Conservation (phyloP, 2,888 invertebrate species). For the Eugnorisma glareosa region DNA sequence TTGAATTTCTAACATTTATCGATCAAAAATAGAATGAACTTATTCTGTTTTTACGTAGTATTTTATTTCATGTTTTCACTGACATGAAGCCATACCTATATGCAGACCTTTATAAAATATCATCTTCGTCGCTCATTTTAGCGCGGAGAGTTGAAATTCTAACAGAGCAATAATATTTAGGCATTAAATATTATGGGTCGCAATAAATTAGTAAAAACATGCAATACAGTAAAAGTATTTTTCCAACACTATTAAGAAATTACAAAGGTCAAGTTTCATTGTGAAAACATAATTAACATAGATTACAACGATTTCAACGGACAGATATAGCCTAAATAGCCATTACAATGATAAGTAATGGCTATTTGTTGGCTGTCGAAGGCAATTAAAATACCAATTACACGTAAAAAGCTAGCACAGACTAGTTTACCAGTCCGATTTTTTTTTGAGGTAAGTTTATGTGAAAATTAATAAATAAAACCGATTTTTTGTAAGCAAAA, state of each 20-base stretch:
- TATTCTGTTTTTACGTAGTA: neutral
- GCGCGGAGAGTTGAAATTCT: neutral
- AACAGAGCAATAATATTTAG: neutral
- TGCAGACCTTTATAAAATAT: neutral
- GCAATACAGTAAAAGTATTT: neutral
- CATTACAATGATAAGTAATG: slow-evolving; percentile 15
- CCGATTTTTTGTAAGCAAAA: too few species aligned
- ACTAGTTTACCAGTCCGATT: too few species aligned
- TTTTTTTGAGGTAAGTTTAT: too few species aligned
- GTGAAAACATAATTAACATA: slow-evolving; percentile 28
- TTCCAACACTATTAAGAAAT: neutral
- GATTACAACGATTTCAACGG: slow-evolving; percentile 25
- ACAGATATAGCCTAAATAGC: slow-evolving; percentile 6
- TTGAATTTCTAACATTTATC: neutral
- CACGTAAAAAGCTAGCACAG: neutral
- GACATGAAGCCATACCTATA: neutral
- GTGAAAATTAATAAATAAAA: too few species aligned
- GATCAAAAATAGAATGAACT: neutral
- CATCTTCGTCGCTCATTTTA: neutral
- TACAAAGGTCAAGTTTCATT: slow-evolving; percentile 1
- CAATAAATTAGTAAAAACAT: neutral
- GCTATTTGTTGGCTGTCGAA: neutral
- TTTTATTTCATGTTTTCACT: neutral
- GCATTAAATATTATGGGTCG: neutral
- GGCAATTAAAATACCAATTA: slow-evolving; percentile 3